Conservation (phyloP, 2,888 invertebrate genomes). For the Rapana venosa region DNA sequence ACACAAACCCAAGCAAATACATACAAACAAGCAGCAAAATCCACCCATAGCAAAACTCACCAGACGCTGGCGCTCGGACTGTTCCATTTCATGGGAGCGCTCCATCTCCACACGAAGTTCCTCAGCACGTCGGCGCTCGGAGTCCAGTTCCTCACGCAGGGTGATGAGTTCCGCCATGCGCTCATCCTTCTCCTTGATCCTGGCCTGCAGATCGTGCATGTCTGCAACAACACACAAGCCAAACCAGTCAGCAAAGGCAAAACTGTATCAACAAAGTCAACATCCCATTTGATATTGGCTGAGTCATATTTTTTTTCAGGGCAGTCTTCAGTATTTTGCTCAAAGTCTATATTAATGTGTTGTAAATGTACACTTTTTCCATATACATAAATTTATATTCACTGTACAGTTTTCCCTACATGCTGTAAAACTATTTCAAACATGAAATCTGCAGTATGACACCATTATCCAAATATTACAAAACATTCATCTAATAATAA, state of each 20-base stretch:
- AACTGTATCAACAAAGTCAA: not conserved
- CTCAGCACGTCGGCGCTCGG: slow-evolving; percentile 81
- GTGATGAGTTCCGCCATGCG: slow-evolving; percentile 52
- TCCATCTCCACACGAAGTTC: slow-evolving; percentile 87
- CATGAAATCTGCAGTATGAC: too few relatives aligned
- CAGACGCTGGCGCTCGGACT: slow-evolving; percentile 79
- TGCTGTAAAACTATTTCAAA: too few relatives aligned
- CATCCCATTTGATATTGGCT: too few relatives aligned
- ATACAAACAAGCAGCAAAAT: not conserved
- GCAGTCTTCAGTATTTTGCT: too few relatives aligned
- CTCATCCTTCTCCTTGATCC: slow-evolving; percentile 53
- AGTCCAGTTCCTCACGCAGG: slow-evolving; percentile 58
- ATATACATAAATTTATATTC: too few relatives aligned
- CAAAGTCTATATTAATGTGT: too few relatives aligned
- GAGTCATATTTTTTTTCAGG: too few relatives aligned
- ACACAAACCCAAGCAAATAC: not conserved
- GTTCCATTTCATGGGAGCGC: slow-evolving; percentile 58
- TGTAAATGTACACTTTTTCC: too few relatives aligned
- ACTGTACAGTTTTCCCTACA: too few relatives aligned
- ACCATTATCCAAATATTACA: too few relatives aligned
- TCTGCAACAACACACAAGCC: slow-evolving; percentile 51
- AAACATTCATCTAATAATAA: too few relatives aligned
- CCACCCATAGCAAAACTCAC: slow-evolving; percentile 55
- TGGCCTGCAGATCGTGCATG: slow-evolving; percentile 58
- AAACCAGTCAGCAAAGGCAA: not conserved